Percentiles rank a stretch among this genome's conserved stretches.
Evolutionary conservation across 2,113 vertebrate genomes (phyloP).

Genomic region (Apodemus sylvaticus): DNA sequence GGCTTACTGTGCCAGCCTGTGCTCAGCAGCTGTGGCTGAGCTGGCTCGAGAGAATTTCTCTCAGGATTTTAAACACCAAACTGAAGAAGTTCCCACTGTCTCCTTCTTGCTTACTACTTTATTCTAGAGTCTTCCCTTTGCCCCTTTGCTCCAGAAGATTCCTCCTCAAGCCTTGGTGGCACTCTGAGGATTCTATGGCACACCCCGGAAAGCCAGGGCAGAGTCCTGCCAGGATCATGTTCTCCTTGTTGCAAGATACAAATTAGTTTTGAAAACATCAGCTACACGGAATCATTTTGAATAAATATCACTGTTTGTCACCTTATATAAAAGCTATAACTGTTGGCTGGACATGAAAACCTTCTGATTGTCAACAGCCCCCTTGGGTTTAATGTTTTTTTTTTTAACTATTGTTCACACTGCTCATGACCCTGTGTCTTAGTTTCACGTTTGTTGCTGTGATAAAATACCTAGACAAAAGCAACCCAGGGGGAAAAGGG

Average conservation of each 20-base stretch:
- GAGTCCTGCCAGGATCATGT: not conserved
- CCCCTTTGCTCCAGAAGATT: not conserved
- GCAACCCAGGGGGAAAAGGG: not conserved
- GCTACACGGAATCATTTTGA: not conserved
- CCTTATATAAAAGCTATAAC: not conserved
- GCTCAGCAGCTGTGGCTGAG: not conserved
- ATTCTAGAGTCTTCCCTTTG: not conserved
- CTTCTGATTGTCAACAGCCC: not conserved
- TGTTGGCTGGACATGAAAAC: not conserved
- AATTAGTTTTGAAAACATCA: not conserved
- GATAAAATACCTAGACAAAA: not conserved
- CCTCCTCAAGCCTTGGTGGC: not conserved
- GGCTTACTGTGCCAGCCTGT: not conserved
- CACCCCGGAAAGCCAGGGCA: not conserved
- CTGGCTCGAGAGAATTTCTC: not conserved
- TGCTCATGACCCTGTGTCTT: not conserved
- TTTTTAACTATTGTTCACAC: not conserved
- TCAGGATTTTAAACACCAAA: not conserved
- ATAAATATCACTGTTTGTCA: not conserved
- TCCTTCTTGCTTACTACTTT: not conserved
- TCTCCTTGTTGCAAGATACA: constrained; percentile 14
- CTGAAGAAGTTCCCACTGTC: not conserved
- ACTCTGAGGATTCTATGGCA: not conserved
- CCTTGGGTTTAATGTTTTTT: not conserved
- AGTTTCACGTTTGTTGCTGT: not conserved